Conservation (phyloP, 53 echinoderm and acorn worm genomes). For the Luidia sarsii region DNA sequence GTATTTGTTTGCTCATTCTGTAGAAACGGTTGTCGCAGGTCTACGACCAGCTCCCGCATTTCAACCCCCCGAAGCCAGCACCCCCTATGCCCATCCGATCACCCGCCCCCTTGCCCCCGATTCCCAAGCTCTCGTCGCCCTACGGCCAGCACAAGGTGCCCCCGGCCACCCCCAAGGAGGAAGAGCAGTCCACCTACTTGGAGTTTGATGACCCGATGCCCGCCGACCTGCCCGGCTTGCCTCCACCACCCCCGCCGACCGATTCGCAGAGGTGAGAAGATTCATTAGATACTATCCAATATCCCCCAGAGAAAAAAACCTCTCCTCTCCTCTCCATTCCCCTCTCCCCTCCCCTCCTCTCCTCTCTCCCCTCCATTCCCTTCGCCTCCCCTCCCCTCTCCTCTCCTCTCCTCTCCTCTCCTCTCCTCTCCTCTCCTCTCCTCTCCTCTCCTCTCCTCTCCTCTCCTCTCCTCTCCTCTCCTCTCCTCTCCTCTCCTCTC, state of each 20-base stretch:
- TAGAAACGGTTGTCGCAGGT: constrained; percentile 25
- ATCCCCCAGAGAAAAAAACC: neutral
- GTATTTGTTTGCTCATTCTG: too few species aligned
- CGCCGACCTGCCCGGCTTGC: constrained; percentile 10
- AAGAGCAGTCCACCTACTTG: neutral
- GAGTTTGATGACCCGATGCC: constrained; percentile 14
- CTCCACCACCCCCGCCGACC: constrained; percentile 16
- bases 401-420: neutral
- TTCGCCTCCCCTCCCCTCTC: neutral
- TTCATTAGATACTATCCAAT: neutral
- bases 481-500: neutral
- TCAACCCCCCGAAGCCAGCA: constrained; percentile 13
- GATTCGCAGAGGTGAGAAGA: neutral
- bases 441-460: neutral
- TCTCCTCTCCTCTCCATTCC: too few species aligned
- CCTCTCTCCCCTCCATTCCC: neutral
- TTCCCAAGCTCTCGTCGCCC: constrained; percentile 16
- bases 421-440: neutral
- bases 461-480: too few species aligned
- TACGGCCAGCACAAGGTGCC: constrained; percentile 13
- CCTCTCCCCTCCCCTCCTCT: neutral
- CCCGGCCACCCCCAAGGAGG: neutral
- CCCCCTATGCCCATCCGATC: constrained; percentile 57
- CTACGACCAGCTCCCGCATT: constrained; percentile 3
- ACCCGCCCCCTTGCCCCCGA: constrained; percentile 3